Conservation (phyloP, 2,113 vertebrate species). For the Scalopus aquaticus region DNA sequence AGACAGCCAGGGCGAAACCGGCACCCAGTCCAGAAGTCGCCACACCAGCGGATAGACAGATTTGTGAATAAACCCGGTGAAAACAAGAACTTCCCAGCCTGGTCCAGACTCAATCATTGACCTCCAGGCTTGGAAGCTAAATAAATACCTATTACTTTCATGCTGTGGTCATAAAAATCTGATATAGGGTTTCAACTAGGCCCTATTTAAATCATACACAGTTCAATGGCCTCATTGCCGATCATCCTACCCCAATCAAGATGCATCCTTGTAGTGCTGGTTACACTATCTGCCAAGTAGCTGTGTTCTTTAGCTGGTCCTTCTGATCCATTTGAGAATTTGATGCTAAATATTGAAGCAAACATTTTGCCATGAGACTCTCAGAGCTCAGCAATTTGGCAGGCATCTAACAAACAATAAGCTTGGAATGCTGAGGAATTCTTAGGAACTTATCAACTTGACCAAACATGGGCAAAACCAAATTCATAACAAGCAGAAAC, state of each 20-base stretch:
- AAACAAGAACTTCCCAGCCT: neutral
- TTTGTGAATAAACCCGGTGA: neutral
- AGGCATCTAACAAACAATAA: slow-evolving; percentile 61
- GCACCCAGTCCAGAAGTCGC: neutral
- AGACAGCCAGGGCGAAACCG: neutral
- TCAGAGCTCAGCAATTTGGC: slow-evolving; percentile 61
- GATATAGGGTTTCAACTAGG: neutral
- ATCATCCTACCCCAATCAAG: neutral
- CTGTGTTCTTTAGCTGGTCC: slow-evolving; percentile 47
- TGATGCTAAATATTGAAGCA: slow-evolving; percentile 65
- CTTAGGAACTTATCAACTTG: slow-evolving; percentile 77
- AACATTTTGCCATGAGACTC: slow-evolving; percentile 49
- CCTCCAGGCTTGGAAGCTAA: neutral
- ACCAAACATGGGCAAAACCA: slow-evolving; percentile 76
- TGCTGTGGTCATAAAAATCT: neutral
- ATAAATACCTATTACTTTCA: slow-evolving; percentile 7
- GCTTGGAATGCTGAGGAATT: slow-evolving; percentile 75
- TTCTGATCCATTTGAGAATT: slow-evolving; percentile 64
- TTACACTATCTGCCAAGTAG: slow-evolving; percentile 43
- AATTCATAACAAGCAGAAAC: slow-evolving; percentile 63
- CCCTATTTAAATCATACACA: neutral
- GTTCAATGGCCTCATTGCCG: neutral
- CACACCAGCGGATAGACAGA: neutral
- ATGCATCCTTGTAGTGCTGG: neutral
- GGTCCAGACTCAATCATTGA: neutral